Evolutionary conservation across 2,113 vertebrate genomes (phyloP), one percentile per base, ranked within the genome.

Genomic region (Corvus moneduloides): DNA sequence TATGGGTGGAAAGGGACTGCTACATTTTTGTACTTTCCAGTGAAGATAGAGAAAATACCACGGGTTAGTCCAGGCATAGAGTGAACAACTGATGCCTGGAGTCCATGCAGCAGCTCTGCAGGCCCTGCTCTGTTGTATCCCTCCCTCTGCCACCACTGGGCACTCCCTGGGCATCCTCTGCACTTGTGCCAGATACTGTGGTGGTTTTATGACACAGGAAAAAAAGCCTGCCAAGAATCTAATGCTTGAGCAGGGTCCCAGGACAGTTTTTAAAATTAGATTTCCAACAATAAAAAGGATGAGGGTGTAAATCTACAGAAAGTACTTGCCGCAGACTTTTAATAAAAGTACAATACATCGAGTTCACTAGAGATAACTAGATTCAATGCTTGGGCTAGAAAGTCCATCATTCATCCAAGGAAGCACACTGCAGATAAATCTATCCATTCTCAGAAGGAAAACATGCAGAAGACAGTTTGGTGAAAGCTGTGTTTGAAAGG

Each of bases 381-480:
- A 75, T 49, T 75, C 59, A 64, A 5, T 46, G 16, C 71, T 90
- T 95, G 59, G 79, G 84, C 44, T 96, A 85, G 56, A 59, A 89
- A 89, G 37, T 33, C 74, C 68, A 76, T 91, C 69, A 78, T 80
- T 97, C 68, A 89, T 77, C 76, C 81, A 91, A 91, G 67, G 94
- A 67, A 95, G 46, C 63, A 93, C 49, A 89, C 54, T 97, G 94
- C 83, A 96, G 93, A 96, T 73, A 97, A 93, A 96, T 89, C 92
- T 82, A 78, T 88, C 97, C 73, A 96, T 93, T 91, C 44, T 77
- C 49, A 78, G 86, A 91, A 93, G 63, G 69, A 94, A 97, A 96
- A 93, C 54, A 88, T 27, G 22, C n/a, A 82, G 44, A 30, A 85
- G 35, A 89, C 58, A 49, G 35, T 89, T 91, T 74, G 67, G 48